Base-by-base conservation (phyloP, 2,888 invertebrate genomes). In the Matsumyia berberina region DNA sequence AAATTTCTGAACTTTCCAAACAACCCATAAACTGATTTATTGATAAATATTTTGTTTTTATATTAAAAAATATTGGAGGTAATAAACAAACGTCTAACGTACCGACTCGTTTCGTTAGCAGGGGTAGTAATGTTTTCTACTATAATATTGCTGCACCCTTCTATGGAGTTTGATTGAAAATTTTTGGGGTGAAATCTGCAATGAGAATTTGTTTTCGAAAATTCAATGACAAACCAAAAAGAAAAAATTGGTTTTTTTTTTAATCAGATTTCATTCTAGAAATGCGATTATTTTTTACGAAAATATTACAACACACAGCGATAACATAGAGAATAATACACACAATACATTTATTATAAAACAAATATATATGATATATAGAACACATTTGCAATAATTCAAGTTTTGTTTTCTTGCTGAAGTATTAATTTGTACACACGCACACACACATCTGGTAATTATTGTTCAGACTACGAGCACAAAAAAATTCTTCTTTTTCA, bases 101-200 rank as follows among this genome's bases (percentile, higher is more conserved):
- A 87, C 87, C 87, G 86, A 87, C 81, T 87, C 87, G 83, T 87
- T 87, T 86, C 86, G 87, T 87, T 87, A 87, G 87, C 86, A 87
- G 82, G 82, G 86, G 87, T 87, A 83, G 85, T 85, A 77, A 76
- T 85, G 87, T 87, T 87, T 87, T 87, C 86, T 86, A 85, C 85
- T 80, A 85, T 74, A 80, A 85, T 85, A 80, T 76, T 64, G 80
- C 74, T 85, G 85, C 80, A 80, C 85, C 85, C 85, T 74, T 85
- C 85, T 85, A 80, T 80, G 85, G 80, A 85, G 85, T 80, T 85
- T 85, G 77, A 83, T 86, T 86, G 87, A 80, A 86, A 81, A 55
- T 74, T 83, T 86, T 83, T 83, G 80, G 86, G 81, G 86, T 73
- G 86, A 86, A 76, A 87, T 87, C 87, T 87, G 87, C 77, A 87